Conservation (phyloP, 2,797 vertebrate species). For the Remorina albescens region DNA sequence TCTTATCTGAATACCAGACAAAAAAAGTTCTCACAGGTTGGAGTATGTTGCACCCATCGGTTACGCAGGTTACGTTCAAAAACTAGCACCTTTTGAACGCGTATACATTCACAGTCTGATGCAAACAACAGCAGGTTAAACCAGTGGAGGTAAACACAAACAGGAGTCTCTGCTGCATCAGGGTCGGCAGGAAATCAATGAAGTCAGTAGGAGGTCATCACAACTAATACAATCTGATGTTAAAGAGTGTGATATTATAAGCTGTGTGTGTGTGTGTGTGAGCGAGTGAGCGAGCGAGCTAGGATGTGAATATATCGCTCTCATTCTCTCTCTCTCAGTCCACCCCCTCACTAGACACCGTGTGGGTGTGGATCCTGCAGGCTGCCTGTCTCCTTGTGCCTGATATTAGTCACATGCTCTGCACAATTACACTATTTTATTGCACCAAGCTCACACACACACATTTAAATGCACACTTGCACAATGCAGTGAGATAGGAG, state of each 20-base stretch:
- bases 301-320: conserved; percentile 42
- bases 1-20: background rate
- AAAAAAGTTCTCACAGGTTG: background rate
- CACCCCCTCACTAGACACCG: conserved; percentile 76
- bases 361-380: conserved; percentile 75
- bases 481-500: conserved; percentile 26
- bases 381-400: conserved; percentile 67
- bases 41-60: background rate
- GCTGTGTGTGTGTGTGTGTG: background rate
- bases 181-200: background rate
- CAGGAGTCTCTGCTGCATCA: background rate
- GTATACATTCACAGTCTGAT: background rate
- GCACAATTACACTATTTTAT: conserved; percentile 60
- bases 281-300: background rate
- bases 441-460: conserved; percentile 31
- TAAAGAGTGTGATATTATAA: background rate
- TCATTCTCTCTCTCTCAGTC: conserved; percentile 62
- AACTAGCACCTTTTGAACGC: background rate
- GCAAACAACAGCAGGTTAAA: background rate
- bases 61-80: background rate
- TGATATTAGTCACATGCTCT: conserved; percentile 77
- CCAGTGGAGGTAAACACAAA: background rate
- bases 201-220: background rate
- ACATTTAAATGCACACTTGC: background rate
- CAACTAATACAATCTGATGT: background rate